Conservation (phyloP, 2,113 vertebrate genomes). For the Platysteira castanea region DNA sequence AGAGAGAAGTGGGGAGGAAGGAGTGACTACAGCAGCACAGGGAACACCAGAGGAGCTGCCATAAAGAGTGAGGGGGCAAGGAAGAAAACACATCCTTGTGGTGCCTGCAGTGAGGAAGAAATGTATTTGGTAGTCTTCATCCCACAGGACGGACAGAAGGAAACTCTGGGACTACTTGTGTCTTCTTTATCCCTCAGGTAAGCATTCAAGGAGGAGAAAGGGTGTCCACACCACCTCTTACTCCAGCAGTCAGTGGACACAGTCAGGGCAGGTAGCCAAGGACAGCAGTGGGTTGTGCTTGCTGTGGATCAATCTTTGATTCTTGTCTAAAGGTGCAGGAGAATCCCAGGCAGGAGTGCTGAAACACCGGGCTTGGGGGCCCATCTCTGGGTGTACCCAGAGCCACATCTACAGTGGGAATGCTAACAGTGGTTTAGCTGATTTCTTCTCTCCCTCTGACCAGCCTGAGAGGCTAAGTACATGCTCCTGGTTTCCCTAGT, state of each 20-base stretch:
- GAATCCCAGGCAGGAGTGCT: not conserved
- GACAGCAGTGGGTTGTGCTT: not conserved
- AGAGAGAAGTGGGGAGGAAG: not conserved
- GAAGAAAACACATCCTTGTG: not conserved
- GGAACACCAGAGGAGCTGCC: not conserved
- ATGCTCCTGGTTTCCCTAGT: rapidly evolving
- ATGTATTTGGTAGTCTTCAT: not conserved
- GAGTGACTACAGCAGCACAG: not conserved
- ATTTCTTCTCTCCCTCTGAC: not conserved
- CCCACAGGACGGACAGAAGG: not conserved
- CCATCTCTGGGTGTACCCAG: not conserved
- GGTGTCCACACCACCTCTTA: not conserved
- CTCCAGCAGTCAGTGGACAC: not conserved
- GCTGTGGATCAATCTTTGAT: not conserved
- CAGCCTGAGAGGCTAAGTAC: not conserved
- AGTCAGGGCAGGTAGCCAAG: not conserved
- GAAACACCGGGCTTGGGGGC: not conserved
- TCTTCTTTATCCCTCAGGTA: not conserved
- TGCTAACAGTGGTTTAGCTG: not conserved
- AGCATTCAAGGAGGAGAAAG: not conserved
- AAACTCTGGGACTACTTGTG: not conserved
- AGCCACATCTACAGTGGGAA: not conserved
- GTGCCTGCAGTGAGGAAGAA: not conserved
- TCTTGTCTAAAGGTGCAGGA: not conserved
- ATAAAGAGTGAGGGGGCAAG: not conserved